These are phyloP conservation scores for Epinephelus moara DNA, from an alignment of 2,113 vertebrate genomes.

Conservation along the genomic window DNA sequence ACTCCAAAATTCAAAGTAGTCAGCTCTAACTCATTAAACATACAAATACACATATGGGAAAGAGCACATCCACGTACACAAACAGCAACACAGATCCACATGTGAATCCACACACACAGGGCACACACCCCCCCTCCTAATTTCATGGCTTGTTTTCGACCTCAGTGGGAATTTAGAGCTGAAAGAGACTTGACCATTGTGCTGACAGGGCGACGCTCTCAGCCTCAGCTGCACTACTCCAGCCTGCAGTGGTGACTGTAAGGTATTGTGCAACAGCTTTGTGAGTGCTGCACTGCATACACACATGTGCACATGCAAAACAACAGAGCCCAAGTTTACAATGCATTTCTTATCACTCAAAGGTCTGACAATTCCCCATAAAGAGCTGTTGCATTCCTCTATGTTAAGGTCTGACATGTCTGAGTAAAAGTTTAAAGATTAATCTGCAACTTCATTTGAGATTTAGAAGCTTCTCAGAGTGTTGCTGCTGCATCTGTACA, in stretches of 20 bases:
- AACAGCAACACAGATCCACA: slow-evolving; percentile 37
- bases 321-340: slow-evolving; percentile 3
- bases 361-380: neutral
- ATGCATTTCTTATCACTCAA: neutral
- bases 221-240: slow-evolving; percentile 56
- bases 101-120: slow-evolving; percentile 14
- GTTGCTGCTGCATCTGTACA: neutral
- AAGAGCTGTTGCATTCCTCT: neutral
- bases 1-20: slow-evolving; percentile 57
- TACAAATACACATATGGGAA: slow-evolving; percentile 37
- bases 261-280: slow-evolving; percentile 50
- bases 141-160: slow-evolving; percentile 78
- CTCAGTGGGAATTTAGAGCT: slow-evolving; percentile 62
- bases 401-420: neutral
- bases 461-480: slow-evolving; percentile 1
- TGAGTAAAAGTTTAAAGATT: slow-evolving; percentile 9
- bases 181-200: slow-evolving; percentile 78
- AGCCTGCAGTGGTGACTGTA: slow-evolving; percentile 45
- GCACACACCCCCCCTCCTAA: slow-evolving; percentile 65
- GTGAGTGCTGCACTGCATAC: slow-evolving; percentile 23
- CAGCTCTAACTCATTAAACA: slow-evolving; percentile 47
- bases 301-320: slow-evolving; percentile 39
- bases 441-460: neutral
- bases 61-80: slow-evolving; percentile 26
- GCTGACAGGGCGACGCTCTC: slow-evolving; percentile 58